A percentile compares a stretch with the other conserved stretches of the same genome.
These are phyloP conservation scores for Corythucha ciliata DNA, from an alignment of 2,888 invertebrate species.

Conservation along the genomic window DNA sequence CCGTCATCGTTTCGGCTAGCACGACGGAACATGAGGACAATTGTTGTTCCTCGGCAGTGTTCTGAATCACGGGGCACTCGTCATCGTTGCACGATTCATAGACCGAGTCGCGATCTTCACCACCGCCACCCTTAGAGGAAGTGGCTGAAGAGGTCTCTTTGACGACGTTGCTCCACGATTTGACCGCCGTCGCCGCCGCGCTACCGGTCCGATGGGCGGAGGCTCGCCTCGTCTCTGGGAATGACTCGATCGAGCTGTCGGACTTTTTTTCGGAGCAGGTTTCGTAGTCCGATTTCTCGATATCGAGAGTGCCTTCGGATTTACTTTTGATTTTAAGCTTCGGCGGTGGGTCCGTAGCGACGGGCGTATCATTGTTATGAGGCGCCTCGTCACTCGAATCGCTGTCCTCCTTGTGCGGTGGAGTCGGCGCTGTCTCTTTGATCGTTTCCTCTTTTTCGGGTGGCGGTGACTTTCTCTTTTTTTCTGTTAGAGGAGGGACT, in stretches of 20 bases:
- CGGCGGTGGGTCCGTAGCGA: neutral
- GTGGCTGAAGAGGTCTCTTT: slow-evolving; percentile 12
- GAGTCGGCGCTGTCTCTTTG: too few species aligned
- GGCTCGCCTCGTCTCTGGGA: slow-evolving; percentile 17
- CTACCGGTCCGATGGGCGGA: slow-evolving; percentile 16
- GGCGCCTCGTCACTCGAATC: slow-evolving; percentile 33
- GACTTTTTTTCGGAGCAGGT: slow-evolving; percentile 28
- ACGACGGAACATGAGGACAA: too few species aligned
- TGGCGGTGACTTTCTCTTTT: slow-evolving; percentile 25
- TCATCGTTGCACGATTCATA: slow-evolving; percentile 34
- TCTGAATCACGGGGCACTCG: slow-evolving; percentile 1
- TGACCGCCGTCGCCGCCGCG: slow-evolving; percentile 1
- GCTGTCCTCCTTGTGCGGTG: slow-evolving; percentile 29
- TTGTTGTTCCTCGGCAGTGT: too few species aligned
- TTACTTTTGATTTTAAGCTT: slow-evolving; percentile 20
- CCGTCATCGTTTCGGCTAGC: too few species aligned
- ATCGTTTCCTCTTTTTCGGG: slow-evolving; percentile 19
- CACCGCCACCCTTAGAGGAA: slow-evolving; percentile 12
- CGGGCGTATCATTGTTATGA: slow-evolving; percentile 17
- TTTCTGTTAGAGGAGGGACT: slow-evolving; percentile 17
- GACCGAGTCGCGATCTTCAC: slow-evolving; percentile 33
- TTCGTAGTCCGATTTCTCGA: slow-evolving; percentile 23
- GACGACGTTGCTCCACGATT: slow-evolving; percentile 19
- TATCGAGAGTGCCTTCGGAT: slow-evolving; percentile 22
- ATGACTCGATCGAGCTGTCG: slow-evolving; percentile 26